Conservation (phyloP, 2,113 vertebrate species). For the Nymphicus hollandicus region DNA sequence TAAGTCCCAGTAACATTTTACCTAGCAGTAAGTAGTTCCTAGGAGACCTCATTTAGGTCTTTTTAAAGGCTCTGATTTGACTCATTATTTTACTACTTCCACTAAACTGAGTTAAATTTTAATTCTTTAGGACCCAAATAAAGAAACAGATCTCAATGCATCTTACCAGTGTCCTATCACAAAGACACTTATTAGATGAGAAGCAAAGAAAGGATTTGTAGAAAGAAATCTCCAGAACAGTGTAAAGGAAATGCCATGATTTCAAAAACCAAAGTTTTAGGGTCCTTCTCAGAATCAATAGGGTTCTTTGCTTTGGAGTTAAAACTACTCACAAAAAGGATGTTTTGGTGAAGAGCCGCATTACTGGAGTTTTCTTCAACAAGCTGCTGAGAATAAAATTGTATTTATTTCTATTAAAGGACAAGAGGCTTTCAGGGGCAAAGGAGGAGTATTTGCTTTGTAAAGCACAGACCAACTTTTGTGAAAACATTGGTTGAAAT, state of each 20-base stretch:
- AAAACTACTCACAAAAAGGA: background rate
- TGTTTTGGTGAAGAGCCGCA: background rate
- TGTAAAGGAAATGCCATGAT: background rate
- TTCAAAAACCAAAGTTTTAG: background rate
- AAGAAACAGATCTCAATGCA: background rate
- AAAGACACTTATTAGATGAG: background rate
- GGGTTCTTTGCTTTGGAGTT: background rate
- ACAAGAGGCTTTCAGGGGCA: background rate
- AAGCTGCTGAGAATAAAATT: constrained; percentile 14
- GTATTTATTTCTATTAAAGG: constrained; percentile 1
- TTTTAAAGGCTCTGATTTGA: background rate
- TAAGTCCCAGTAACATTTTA: background rate
- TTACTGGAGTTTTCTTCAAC: background rate
- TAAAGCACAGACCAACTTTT: background rate
- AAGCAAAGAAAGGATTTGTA: background rate
- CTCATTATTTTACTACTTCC: background rate
- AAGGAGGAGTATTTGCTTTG: background rate
- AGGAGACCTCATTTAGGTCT: background rate
- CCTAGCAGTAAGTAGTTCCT: background rate
- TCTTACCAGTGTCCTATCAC: background rate
- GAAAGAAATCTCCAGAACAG: background rate
- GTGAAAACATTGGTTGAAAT: background rate
- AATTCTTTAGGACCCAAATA: background rate
- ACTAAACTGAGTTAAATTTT: background rate
- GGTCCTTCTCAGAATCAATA: background rate